phyloP scores from a whole-genome alignment of 1,140 invertebrate species.

The Tribolium castaneum region DNA sequence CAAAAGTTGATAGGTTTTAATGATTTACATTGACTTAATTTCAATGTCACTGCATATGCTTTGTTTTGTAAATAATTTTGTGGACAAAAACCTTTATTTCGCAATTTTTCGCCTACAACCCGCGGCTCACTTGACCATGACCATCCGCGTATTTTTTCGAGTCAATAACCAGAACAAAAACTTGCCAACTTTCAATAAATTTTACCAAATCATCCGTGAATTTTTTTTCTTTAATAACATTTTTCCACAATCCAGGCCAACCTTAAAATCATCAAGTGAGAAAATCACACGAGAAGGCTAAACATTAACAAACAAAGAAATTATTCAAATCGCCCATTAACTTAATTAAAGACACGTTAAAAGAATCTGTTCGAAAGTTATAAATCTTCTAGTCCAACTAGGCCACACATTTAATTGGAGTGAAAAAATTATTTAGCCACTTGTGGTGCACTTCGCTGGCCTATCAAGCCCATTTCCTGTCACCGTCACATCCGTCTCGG shows the following conservation, averaged over 20 bases:
- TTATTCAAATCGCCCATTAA: not conserved
- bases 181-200: not conserved
- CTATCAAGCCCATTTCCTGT: constrained; percentile 27
- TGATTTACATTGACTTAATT: no score
- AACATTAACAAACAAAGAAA: not conserved
- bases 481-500: not conserved
- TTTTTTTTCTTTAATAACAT: not conserved
- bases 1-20: no score
- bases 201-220: not conserved
- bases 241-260: no score
- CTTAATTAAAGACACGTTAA: constrained; percentile 1
- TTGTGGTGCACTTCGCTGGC: not conserved
- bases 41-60: no score
- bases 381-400: not conserved
- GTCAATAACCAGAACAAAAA: not conserved
- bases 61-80: no score
- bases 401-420: not conserved
- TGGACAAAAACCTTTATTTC: no score
- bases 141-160: not conserved
- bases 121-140: not conserved
- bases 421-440: no score
- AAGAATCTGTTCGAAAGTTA: not conserved
- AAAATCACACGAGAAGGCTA: not conserved
- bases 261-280: not conserved
- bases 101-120: no score